A percentile compares a stretch with the other conserved stretches of the same genome.
Conservation (phyloP, 2,797 vertebrate species). For the Anas capensis region DNA sequence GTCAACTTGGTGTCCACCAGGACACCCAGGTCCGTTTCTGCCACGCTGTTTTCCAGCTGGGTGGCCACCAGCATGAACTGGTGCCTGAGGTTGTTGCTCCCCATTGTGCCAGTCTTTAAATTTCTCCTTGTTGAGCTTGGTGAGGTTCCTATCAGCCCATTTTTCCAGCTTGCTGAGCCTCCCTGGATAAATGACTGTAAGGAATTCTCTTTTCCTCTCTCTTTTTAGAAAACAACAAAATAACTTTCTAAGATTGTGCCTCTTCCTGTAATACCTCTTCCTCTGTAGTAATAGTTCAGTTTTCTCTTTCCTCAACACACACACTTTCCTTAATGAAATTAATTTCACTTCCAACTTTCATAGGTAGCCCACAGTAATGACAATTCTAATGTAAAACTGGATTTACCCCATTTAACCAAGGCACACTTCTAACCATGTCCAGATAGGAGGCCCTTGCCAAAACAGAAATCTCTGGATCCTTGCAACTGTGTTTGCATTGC, state of each 20-base stretch:
- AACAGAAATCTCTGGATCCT: not conserved
- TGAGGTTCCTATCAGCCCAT: no score
- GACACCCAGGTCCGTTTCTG: no score
- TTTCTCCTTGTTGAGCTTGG: no score
- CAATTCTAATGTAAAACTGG: not conserved
- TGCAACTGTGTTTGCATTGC: not conserved
- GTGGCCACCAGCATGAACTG: no score
- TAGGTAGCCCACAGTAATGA: rapidly evolving
- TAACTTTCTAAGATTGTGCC: not conserved
- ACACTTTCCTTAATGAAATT: not conserved
- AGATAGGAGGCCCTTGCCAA: not conserved
- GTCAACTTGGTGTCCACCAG: no score
- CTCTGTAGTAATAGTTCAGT: not conserved
- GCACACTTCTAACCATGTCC: not conserved
- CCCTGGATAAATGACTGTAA: not conserved
- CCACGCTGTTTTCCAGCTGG: no score
- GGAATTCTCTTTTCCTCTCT: not conserved
- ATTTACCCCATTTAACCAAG: not conserved
- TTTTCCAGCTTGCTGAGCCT: no score
- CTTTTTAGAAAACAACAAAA: not conserved
- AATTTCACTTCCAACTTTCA: not conserved
- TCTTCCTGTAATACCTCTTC: not conserved
- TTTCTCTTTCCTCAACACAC: not conserved
- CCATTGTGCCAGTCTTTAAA: no score
- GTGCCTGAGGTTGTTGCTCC: no score